Evolutionary conservation across 1,140 invertebrate species (phyloP).

Genomic region (Leptoteleia sp.): DNA sequence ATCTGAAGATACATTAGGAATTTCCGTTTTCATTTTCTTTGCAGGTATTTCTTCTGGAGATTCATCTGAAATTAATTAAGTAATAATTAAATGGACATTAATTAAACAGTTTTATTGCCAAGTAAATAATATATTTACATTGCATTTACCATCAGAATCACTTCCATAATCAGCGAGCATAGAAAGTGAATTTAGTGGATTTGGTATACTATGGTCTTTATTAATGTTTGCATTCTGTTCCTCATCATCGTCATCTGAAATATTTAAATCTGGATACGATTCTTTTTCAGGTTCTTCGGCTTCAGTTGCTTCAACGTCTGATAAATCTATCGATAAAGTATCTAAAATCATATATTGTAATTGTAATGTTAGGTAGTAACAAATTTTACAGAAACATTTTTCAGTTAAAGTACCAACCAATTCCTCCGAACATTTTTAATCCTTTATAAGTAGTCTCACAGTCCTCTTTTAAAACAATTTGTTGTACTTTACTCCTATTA

Average conservation of each 20-base stretch:
- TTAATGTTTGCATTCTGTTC: constrained; percentile 1
- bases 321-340: neutral
- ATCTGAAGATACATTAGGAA: neutral
- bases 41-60: constrained; percentile 74
- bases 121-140: neutral
- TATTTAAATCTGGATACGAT: neutral
- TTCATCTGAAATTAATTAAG: constrained; percentile 68
- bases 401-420: constrained; percentile 64
- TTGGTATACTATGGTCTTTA: constrained; percentile 6
- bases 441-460: constrained; percentile 66
- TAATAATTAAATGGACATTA: constrained; percentile 1
- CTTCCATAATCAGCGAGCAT: constrained; percentile 75
- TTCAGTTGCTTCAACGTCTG: constrained; percentile 15
- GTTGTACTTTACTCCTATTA: constrained; percentile 20
- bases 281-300: constrained; percentile 10
- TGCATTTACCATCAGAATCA: constrained; percentile 66
- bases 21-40: constrained; percentile 63
- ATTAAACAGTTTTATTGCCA: constrained; percentile 1
- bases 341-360: constrained; percentile 8
- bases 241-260: constrained; percentile 65
- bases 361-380: neutral
- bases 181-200: constrained; percentile 34
- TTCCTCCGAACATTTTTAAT: constrained; percentile 71
- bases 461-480: neutral
- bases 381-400: neutral